These are phyloP conservation scores for Phodopus roborovskii DNA, from an alignment of 2,113 vertebrate genomes.

Conservation along the genomic window DNA sequence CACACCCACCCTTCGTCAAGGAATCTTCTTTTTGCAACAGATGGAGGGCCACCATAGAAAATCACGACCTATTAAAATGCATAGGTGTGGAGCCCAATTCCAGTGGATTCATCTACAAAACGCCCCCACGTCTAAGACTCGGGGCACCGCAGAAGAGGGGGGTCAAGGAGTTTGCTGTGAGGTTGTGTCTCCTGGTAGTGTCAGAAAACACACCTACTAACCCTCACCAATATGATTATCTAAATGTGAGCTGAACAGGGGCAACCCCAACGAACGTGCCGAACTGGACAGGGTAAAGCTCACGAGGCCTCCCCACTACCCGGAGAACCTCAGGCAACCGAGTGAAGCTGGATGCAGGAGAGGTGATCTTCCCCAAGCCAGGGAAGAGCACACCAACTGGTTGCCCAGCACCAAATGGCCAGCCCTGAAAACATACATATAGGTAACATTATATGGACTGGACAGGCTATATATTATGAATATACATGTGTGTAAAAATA, in stretches of 20 bases:
- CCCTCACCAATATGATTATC: not conserved
- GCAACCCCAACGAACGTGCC: rapidly evolving
- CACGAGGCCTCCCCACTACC: not conserved
- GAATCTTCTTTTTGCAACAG: not conserved
- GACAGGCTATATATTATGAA: not conserved
- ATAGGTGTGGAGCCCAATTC: not conserved
- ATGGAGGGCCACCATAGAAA: not conserved
- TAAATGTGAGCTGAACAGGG: not conserved
- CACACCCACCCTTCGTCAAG: not conserved
- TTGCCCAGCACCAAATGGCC: not conserved
- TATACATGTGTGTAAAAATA: not conserved
- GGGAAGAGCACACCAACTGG: not conserved
- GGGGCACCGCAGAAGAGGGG: not conserved
- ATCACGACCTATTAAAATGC: not conserved
- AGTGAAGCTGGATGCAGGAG: not conserved
- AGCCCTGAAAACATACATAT: not conserved
- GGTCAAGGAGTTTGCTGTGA: not conserved
- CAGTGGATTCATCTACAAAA: not conserved
- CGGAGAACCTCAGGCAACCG: not conserved
- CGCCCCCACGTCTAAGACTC: not conserved
- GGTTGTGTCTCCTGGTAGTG: not conserved
- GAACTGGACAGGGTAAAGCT: not conserved
- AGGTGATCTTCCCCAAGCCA: not conserved
- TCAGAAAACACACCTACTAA: not conserved
- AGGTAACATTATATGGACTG: not conserved